Percentiles rank a stretch among this genome's conserved stretches.
phyloP scores from a whole-genome alignment of 2,797 vertebrate species.

The Alfaro cultratus region DNA sequence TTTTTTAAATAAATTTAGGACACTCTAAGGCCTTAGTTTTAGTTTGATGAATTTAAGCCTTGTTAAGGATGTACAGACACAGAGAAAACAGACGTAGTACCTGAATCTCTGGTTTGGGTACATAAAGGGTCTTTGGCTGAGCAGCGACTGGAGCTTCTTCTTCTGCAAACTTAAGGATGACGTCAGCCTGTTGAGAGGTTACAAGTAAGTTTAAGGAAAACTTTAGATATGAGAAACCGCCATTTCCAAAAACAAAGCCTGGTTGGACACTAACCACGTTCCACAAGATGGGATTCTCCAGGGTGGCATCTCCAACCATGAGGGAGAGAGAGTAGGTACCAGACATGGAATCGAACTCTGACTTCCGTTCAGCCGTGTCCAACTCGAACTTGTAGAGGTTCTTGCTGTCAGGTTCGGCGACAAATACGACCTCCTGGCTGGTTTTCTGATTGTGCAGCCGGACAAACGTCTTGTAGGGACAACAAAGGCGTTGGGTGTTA shows the following conservation, averaged over 20 bases:
- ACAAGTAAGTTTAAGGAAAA: neutral
- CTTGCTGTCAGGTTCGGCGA: conserved; percentile 95
- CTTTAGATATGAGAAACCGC: neutral
- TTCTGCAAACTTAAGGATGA: conserved; percentile 94
- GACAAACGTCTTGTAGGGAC: conserved; percentile 89
- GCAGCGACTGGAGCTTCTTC: conserved; percentile 90
- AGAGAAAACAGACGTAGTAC: conserved; percentile 65
- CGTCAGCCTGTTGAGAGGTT: conserved; percentile 85
- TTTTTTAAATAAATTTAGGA: too few relatives aligned
- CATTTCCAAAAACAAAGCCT: too few relatives aligned
- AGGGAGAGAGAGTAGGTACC: conserved; percentile 95
- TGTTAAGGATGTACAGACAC: too few relatives aligned
- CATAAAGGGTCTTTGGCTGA: conserved; percentile 92
- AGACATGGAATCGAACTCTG: conserved; percentile 95
- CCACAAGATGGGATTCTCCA: conserved; percentile 98
- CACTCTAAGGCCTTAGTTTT: too few relatives aligned
- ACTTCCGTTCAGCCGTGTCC: conserved; percentile 92
- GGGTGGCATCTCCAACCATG: conserved; percentile 95
- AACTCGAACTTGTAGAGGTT: conserved; percentile 97
- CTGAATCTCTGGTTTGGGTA: conserved; percentile 97
- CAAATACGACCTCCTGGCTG: conserved; percentile 97
- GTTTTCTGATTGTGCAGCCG: conserved; percentile 97
- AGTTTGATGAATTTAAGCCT: too few relatives aligned
- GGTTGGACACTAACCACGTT: conserved; percentile 87
- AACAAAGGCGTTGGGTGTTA: neutral